Conservation (phyloP, 2,797 vertebrate species). For the Buphagus erythrorhynchus region DNA sequence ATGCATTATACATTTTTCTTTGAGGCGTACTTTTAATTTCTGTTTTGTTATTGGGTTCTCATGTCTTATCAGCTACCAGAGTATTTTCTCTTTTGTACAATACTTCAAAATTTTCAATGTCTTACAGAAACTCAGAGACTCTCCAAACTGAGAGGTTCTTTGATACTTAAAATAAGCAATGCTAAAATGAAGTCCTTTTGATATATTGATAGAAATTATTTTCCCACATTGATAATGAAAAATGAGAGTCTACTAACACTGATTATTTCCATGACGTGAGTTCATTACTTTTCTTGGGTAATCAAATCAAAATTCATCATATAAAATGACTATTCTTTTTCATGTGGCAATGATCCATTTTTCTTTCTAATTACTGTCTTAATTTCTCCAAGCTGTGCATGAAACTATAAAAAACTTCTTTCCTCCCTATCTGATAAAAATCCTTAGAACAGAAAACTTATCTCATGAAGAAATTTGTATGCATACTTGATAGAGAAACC, state of each 20-base stretch:
- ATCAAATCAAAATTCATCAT: conserved; percentile 69
- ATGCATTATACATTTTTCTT: not conserved
- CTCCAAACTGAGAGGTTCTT: not conserved
- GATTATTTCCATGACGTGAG: conserved; percentile 35
- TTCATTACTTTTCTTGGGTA: conserved; percentile 62
- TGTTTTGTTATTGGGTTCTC: not conserved
- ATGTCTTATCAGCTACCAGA: not conserved
- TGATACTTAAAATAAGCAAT: not conserved
- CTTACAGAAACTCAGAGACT: not conserved
- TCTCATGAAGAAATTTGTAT: not conserved
- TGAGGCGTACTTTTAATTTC: not conserved
- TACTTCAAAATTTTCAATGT: not conserved
- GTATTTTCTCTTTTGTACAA: not conserved
- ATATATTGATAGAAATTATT: conserved; percentile 27
- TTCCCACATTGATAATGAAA: conserved; percentile 49
- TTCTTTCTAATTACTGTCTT: conserved; percentile 61
- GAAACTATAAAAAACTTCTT: not conserved
- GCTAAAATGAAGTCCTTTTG: conserved; percentile 1
- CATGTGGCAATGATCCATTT: conserved; percentile 49
- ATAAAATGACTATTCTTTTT: conserved; percentile 54
- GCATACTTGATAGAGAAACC: not conserved
- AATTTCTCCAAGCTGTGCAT: conserved; percentile 13
- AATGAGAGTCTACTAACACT: conserved; percentile 58
- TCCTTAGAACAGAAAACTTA: not conserved
- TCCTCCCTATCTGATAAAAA: not conserved